These are phyloP conservation scores for Cryptoprocta ferox DNA, from an alignment of 2,797 vertebrate species.

Conservation along the genomic window DNA sequence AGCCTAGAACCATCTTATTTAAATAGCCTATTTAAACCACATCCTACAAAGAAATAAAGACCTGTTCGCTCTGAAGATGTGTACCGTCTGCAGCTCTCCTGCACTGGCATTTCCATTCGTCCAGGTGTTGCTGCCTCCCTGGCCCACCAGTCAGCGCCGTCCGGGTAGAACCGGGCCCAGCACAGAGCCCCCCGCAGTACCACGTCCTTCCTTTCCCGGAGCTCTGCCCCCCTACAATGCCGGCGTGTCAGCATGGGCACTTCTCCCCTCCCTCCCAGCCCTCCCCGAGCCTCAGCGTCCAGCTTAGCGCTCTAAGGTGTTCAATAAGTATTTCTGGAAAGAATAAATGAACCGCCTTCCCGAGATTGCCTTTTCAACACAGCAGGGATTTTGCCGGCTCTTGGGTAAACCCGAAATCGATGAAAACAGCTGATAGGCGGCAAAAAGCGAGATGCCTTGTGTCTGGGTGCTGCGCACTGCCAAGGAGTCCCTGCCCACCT, in stretches of 20 bases:
- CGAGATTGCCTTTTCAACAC: background rate
- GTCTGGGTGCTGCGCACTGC: background rate
- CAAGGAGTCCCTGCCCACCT: background rate
- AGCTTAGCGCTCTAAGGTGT: background rate
- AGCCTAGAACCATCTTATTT: conserved; percentile 66
- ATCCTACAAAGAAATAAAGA: background rate
- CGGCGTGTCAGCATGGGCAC: background rate
- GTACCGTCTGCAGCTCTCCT: background rate
- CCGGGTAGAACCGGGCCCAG: background rate
- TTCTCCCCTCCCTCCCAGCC: background rate
- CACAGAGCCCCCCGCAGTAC: background rate
- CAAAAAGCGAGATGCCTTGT: background rate
- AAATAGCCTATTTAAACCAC: conserved; percentile 51
- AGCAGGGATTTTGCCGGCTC: conserved; percentile 1
- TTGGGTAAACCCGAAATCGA: conserved; percentile 5
- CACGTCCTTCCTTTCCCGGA: background rate
- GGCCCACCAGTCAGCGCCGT: background rate
- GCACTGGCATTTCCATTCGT: background rate
- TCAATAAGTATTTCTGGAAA: conserved; percentile 35
- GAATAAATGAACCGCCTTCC: background rate
- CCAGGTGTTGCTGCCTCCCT: background rate
- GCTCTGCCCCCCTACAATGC: background rate
- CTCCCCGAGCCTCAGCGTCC: background rate
- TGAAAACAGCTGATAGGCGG: background rate
- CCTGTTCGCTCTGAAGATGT: background rate